These are phyloP conservation scores for Apostichopus japonicus DNA, from an alignment of 35 echinoderm and acorn worm species.

Conservation along the genomic window DNA sequence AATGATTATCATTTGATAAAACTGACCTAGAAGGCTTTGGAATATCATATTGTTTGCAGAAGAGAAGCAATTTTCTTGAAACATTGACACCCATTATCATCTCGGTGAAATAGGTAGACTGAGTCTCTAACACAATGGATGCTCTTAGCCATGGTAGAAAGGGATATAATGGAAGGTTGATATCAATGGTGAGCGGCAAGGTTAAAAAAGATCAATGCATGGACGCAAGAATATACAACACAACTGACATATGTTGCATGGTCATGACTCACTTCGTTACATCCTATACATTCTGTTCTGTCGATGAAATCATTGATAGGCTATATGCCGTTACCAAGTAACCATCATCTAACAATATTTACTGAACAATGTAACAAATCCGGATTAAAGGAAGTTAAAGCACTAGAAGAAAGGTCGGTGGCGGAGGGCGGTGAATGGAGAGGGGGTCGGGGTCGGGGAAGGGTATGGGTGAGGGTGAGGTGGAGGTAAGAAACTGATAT, in stretches of 20 bases:
- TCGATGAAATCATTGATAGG: too few species aligned
- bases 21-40: conserved; percentile 13
- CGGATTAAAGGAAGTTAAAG: too few species aligned
- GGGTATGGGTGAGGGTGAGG: too few species aligned
- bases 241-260: neutral
- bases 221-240: neutral
- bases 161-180: neutral
- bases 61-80: conserved; percentile 2
- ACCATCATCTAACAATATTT: too few species aligned
- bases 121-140: neutral
- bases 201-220: neutral
- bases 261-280: too few species aligned
- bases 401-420: too few species aligned
- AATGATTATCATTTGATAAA: conserved; percentile 10
- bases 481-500: too few species aligned
- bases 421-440: too few species aligned
- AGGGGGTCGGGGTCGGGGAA: too few species aligned
- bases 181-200: neutral
- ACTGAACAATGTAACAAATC: too few species aligned
- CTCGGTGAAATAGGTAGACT: neutral
- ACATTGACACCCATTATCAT: conserved; percentile 29
- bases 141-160: neutral
- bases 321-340: too few species aligned
- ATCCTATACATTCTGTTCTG: too few species aligned
- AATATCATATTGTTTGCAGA: conserved; percentile 38